Conservation (phyloP, 2,797 vertebrate genomes). For the Melanotaenia maccullochi region DNA sequence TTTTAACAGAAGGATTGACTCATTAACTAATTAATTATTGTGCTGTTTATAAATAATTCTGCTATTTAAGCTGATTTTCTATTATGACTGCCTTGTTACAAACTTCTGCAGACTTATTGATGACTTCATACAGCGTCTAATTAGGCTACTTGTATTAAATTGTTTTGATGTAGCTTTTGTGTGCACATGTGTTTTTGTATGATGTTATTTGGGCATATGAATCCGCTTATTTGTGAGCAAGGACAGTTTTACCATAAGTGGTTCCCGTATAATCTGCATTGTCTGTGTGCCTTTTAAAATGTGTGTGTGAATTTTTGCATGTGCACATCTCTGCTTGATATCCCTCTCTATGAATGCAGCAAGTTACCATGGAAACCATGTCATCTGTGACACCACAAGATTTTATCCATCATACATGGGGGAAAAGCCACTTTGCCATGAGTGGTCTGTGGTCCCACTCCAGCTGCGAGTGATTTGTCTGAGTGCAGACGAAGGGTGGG, state of each 20-base stretch:
- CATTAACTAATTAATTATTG: constrained; percentile 3
- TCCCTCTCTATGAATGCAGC: constrained; percentile 49
- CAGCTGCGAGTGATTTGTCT: constrained; percentile 50
- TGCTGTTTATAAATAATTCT: not conserved
- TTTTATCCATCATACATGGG: constrained; percentile 43
- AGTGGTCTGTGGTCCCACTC: constrained; percentile 48
- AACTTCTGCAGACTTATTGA: not conserved
- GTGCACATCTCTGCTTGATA: constrained; percentile 37
- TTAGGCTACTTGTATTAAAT: not conserved
- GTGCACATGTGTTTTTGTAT: not conserved
- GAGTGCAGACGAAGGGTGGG: constrained; percentile 36
- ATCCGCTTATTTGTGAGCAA: constrained; percentile 1
- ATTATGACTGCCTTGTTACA: not conserved
- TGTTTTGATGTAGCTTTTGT: not conserved
- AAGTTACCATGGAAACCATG: constrained; percentile 81
- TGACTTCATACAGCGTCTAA: not conserved
- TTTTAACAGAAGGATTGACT: too few species aligned
- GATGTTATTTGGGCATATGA: constrained; percentile 5
- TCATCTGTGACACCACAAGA: constrained; percentile 60
- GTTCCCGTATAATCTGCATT: constrained; percentile 29
- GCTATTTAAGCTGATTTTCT: constrained; percentile 7
- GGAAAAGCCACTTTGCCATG: constrained; percentile 33
- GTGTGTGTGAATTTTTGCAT: constrained; percentile 22
- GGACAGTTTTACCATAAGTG: constrained; percentile 15
- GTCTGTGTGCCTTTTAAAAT: constrained; percentile 14